phyloP scores from a whole-genome alignment of 2,888 invertebrate species.

The Hedya salicella region DNA sequence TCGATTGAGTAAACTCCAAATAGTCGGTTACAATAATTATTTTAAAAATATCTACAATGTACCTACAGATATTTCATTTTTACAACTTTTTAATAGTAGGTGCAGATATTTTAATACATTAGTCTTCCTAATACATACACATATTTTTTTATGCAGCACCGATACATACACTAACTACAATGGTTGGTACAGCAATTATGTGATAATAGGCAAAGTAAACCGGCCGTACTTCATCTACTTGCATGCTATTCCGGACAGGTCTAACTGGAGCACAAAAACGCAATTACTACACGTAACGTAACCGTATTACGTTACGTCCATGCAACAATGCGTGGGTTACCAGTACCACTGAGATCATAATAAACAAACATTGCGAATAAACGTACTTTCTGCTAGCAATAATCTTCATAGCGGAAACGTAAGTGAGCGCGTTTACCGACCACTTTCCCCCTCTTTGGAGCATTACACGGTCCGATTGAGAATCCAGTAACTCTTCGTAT shows the following conservation, averaged over 20 bases:
- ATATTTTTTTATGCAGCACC: too few species aligned
- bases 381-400: slow-evolving; percentile 27
- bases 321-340: slow-evolving; percentile 22
- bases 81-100: too few species aligned
- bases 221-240: neutral
- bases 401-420: slow-evolving; percentile 39
- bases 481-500: slow-evolving; percentile 30
- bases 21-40: too few species aligned
- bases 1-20: too few species aligned
- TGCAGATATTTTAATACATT: too few species aligned
- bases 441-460: slow-evolving; percentile 41
- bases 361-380: slow-evolving; percentile 24
- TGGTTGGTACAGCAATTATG: neutral
- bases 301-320: slow-evolving; percentile 22
- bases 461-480: slow-evolving; percentile 39
- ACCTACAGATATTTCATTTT: too few species aligned
- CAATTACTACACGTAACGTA: slow-evolving; percentile 15
- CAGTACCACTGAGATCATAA: slow-evolving; percentile 17
- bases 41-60: too few species aligned
- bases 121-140: too few species aligned
- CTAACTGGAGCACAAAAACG: slow-evolving; percentile 27
- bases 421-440: slow-evolving; percentile 29
- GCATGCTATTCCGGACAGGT: slow-evolving; percentile 6
- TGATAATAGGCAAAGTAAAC: neutral
- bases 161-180: neutral